Conservation (phyloP, 2,888 invertebrate species). For the Polydesmus complanatus region DNA sequence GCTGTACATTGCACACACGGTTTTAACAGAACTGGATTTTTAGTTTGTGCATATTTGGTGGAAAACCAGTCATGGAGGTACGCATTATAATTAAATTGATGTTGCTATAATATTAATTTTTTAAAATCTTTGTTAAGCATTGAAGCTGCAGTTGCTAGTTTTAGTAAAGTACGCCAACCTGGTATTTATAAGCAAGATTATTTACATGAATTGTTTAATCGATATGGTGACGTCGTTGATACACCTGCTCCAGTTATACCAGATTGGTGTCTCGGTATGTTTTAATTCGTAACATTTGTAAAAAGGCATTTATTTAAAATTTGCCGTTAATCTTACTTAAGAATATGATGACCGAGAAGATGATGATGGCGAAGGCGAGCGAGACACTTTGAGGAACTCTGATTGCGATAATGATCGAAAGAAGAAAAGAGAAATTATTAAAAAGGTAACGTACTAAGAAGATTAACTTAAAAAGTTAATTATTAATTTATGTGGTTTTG, state of each 20-base stretch:
- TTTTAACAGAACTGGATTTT: conserved; percentile 93
- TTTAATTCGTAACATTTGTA: too few species aligned
- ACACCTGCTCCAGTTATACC: conserved; percentile 60
- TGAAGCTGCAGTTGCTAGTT: conserved; percentile 65
- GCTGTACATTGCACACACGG: conserved; percentile 95
- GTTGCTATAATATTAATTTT: not conserved
- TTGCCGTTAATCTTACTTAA: not conserved
- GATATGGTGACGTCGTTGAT: conserved; percentile 60
- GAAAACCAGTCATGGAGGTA: conserved; percentile 59
- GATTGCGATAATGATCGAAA: conserved; percentile 3
- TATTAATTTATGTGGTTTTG: conserved; percentile 22
- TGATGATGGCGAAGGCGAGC: conserved; percentile 25
- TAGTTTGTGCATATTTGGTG: conserved; percentile 81
- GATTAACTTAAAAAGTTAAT: conserved; percentile 27
- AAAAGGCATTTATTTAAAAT: not conserved
- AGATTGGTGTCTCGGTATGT: conserved; percentile 70
- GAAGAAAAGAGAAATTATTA: conserved; percentile 8
- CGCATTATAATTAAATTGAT: conserved; percentile 11
- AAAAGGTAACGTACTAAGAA: conserved; percentile 14
- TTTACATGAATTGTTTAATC: conserved; percentile 64
- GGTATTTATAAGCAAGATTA: conserved; percentile 98
- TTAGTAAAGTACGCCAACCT: conserved; percentile 63
- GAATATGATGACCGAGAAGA: conserved; percentile 31
- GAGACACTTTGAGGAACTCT: conserved; percentile 3
- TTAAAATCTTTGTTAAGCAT: conserved; percentile 37